Evolutionary conservation across 2,113 vertebrate genomes (phyloP).

Genomic region (Apus apus): DNA sequence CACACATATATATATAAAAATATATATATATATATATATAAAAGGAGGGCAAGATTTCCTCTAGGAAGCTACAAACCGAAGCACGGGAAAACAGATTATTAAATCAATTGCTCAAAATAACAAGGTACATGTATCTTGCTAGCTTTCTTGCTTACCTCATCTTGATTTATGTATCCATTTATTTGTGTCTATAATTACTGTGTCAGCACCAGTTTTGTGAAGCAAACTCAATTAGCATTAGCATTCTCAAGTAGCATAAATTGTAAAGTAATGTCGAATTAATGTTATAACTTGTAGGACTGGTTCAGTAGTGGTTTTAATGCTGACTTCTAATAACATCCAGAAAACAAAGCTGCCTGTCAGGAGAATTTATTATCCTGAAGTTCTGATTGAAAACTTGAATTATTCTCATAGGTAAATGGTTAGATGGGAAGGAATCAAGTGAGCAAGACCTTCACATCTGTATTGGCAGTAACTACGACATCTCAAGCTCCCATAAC

Average conservation of each 20-base stretch:
- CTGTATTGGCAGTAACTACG: background rate
- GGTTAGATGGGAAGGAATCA: background rate
- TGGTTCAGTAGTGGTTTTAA: background rate
- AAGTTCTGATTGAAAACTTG: background rate
- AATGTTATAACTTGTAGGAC: background rate
- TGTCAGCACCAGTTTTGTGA: background rate
- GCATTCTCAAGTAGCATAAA: background rate
- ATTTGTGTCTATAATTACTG: background rate
- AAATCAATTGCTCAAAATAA: background rate
- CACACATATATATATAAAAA: background rate
- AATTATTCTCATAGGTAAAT: background rate
- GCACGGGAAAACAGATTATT: background rate
- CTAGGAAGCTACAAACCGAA: background rate
- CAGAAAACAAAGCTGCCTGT: background rate
- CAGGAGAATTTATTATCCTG: background rate
- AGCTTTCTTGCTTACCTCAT: background rate
- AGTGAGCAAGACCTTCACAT: background rate
- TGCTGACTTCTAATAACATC: background rate
- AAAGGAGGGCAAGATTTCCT: background rate
- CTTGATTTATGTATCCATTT: background rate
- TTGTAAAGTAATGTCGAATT: background rate
- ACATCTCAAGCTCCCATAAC: background rate
- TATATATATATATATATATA: background rate
- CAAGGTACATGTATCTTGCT: background rate
- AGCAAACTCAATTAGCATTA: background rate